Percentiles rank a stretch among this genome's conserved stretches.
These are phyloP conservation scores for Hipparchia sbordonii DNA, from an alignment of 2,888 invertebrate genomes.

Conservation along the genomic window DNA sequence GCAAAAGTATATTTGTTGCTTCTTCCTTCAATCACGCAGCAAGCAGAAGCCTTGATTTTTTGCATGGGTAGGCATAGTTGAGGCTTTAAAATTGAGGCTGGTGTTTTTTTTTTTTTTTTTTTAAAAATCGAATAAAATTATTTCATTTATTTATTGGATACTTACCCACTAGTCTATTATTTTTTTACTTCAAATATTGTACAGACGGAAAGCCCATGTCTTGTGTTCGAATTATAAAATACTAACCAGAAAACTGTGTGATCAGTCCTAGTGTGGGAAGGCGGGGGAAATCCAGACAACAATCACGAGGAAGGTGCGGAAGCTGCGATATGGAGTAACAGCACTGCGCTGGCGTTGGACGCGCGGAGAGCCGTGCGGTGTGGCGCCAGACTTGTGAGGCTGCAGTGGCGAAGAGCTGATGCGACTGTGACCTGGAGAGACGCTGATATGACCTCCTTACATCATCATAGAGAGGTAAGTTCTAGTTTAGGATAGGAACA, in stretches of 20 bases:
- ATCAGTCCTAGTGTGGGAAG: slow-evolving; percentile 75
- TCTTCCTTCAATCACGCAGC: too few species aligned
- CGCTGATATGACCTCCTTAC: slow-evolving; percentile 71
- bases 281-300: slow-evolving; percentile 62
- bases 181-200: too few species aligned
- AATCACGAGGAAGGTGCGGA: slow-evolving; percentile 65
- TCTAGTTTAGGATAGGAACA: not conserved
- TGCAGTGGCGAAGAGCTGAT: slow-evolving; percentile 75
- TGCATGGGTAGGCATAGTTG: too few species aligned
- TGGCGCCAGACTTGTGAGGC: slow-evolving; percentile 69
- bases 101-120: too few species aligned
- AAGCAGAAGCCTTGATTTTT: too few species aligned
- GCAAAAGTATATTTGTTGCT: too few species aligned
- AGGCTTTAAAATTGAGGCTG: too few species aligned
- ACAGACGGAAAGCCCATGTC: too few species aligned
- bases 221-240: too few species aligned
- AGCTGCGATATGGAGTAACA: slow-evolving; percentile 78
- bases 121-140: too few species aligned
- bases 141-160: too few species aligned
- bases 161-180: too few species aligned
- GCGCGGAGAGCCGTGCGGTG: slow-evolving; percentile 74
- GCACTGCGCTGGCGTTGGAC: slow-evolving; percentile 72
- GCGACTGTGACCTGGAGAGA: slow-evolving; percentile 68
- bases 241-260: not conserved
- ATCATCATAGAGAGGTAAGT: slow-evolving; percentile 72